Evolutionary conservation across 2,113 vertebrate species (phyloP), one percentile per base, ranked within the genome.

Genomic region (Panthera leo): DNA sequence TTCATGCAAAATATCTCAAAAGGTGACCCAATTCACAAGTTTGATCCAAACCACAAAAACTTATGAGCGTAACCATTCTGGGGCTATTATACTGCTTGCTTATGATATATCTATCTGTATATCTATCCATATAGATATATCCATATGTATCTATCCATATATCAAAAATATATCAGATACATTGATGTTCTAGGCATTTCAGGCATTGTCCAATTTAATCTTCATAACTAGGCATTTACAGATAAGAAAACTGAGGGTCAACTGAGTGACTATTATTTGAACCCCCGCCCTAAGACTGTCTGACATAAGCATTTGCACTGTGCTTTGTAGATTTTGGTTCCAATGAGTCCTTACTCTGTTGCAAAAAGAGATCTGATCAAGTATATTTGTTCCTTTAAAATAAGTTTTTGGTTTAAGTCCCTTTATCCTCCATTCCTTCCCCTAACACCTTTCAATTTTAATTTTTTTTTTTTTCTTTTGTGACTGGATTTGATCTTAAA

Each of bases 401-500:
- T 4, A 84, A 39, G 84, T 61, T 89, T 95, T 86, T 80, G 8
- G 16, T 85, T 83, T 92, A 94, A 89, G 63, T 90, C 95, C 58
- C 75, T 48, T 96, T 96, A 90, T 82, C 53, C 79, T 95, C 45
- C 45, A 82, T 78, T 84, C 18, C 65, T 53, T 93, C 53, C 36
- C 48, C 34, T 29, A 58, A 18, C 29, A 96, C 71, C 36, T 97
- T 88, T 96, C 92, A 73, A 78, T 70, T 89, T 97, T 78, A 89
- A 84, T 31, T 31, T 58, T 68, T 73, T 61, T 67, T 53, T 71
- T 76, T 45, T 53, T 78, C 65, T 70, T 95, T 89, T 70, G 82
- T 94, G 96, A 48, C 39, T 96, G 27, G 48, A 63, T 89, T 83
- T 96, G 53, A 96, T 87, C 96, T 95, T 91, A 94, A 94, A 83